Base-by-base conservation (phyloP, 1,140 invertebrate genomes). In the Sinella curviseta region DNA sequence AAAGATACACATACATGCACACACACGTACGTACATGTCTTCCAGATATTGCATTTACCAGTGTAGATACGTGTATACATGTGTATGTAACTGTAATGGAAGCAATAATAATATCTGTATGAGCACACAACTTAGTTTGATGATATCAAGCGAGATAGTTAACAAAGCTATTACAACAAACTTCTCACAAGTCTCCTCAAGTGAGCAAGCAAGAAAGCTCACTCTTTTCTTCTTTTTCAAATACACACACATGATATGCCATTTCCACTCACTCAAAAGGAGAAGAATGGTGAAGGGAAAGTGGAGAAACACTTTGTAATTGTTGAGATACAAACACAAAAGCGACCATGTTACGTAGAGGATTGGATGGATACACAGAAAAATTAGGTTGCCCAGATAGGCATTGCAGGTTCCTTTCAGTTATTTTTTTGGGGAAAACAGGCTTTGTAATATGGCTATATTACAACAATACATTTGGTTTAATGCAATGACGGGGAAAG, bases 91-190 rank as follows among this genome's bases (percentile, higher is more conserved):
- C n/a, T n/a, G n/a, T n/a, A n/a, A n/a, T n/a, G n/a, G n/a, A n/a
- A n/a, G n/a, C n/a, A n/a, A n/a, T n/a, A n/a, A n/a, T n/a, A n/a
- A n/a, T n/a, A n/a, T n/a, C n/a, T n/a, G n/a, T 60, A 24, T 60
- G 17, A 48, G 4, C 4, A 17, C 39, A 48, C 39, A 48, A 48
- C 39, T 60, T 60, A 60, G 14, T 70, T 31, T 33, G 65, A 70
- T 65, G 39, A 20, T 60, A 60, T 60, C 39, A 48, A 65, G 57
- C 28, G 12, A 70, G 2, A 70, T 70, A 70, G 65, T 70, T 70
- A 70, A 70, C 65, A 70, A 70, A 70, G 65, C 65, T 70, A 70
- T 70, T 70, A 70, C 26, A n/a, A n/a, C n/a, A n/a, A 70, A 24
- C 24, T 70, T 70, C 39, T 48, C 39, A 48, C 39, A 48, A 48